Evolutionary conservation across 2,797 vertebrate species (phyloP).

Genomic region (Australoheros facetus): DNA sequence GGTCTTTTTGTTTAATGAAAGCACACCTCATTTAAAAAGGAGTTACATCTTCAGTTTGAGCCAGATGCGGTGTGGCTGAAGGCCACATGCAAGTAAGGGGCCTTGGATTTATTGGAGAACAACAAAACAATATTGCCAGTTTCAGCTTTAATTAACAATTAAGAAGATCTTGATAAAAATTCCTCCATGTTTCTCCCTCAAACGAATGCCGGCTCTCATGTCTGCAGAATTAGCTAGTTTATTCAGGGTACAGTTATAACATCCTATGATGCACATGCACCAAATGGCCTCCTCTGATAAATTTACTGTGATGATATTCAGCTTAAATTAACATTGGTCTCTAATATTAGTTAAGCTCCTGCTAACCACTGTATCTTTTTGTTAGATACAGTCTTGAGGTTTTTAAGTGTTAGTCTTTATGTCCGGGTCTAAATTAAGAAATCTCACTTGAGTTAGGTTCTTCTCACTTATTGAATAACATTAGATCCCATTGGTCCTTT

Average conservation of each 20-base stretch:
- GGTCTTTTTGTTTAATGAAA: too few relatives aligned
- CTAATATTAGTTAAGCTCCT: neutral
- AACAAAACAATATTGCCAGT: neutral
- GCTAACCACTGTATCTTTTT: neutral
- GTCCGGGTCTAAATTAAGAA: neutral
- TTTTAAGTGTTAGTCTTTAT: neutral
- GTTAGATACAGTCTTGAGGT: neutral
- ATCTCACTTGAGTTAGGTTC: neutral
- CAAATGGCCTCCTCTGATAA: slow-evolving; percentile 38
- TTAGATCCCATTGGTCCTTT: neutral
- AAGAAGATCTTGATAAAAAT: neutral
- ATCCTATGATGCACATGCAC: neutral
- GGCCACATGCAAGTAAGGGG: neutral
- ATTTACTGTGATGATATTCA: neutral
- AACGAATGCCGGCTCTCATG: neutral
- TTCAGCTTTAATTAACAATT: neutral
- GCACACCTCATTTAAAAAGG: too few relatives aligned
- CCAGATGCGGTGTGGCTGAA: neutral
- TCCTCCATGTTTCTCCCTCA: neutral
- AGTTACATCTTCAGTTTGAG: neutral
- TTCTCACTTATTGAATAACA: neutral
- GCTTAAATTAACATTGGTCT: neutral
- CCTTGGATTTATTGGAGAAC: neutral
- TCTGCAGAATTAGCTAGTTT: neutral
- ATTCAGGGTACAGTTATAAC: neutral